Percentiles rank a stretch among this genome's conserved stretches.
These are phyloP conservation scores for Holcopasites calliopsidis DNA, from an alignment of 1,140 invertebrate species.

Conservation along the genomic window DNA sequence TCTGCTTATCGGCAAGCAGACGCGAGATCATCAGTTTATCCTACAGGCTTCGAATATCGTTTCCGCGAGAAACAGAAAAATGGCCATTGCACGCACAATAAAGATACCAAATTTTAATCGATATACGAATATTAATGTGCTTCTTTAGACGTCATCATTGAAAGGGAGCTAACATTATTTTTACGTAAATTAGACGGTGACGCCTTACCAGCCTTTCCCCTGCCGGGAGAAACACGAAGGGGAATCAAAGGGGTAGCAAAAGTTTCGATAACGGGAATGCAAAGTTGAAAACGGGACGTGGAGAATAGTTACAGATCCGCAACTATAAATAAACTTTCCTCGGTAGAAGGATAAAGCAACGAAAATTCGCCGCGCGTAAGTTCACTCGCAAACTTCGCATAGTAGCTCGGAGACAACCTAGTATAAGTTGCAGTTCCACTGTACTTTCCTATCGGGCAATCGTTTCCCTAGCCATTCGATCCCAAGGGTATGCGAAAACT, in stretches of 20 bases:
- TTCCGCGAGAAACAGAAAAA: too few relatives aligned
- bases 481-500: neutral
- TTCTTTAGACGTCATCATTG: too few relatives aligned
- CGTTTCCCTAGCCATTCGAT: neutral
- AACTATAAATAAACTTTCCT: slow-evolving; percentile 10
- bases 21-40: neutral
- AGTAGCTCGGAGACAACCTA: neutral
- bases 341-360: neutral
- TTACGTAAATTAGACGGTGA: too few relatives aligned
- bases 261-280: slow-evolving; percentile 5
- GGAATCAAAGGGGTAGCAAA: neutral
- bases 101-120: too few relatives aligned
- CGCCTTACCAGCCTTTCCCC: too few relatives aligned
- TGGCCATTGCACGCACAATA: too few relatives aligned
- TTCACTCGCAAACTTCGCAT: neutral
- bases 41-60: slow-evolving; percentile 17
- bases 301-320: neutral
- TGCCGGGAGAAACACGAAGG: neutral
- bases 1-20: neutral
- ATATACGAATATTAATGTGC: too few relatives aligned
- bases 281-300: neutral
- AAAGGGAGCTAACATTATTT: too few relatives aligned
- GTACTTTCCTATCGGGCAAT: neutral
- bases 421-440: slow-evolving; percentile 10
- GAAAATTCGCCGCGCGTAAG: slow-evolving; percentile 27